Evolutionary conservation across 2,888 invertebrate species (phyloP), one percentile per base, ranked within the genome.

Genomic region (Copidosoma aretas): DNA sequence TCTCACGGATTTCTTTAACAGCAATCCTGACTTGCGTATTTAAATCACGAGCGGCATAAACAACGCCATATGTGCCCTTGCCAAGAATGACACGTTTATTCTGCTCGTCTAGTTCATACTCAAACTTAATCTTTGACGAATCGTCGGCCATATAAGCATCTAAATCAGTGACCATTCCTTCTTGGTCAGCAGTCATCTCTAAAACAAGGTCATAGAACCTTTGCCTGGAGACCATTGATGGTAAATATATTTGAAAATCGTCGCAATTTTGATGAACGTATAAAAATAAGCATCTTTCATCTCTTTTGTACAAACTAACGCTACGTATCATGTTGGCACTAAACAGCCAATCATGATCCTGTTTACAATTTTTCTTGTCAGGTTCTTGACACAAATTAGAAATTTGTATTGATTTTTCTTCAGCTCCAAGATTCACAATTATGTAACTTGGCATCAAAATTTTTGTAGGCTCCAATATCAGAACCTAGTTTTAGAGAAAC

Each of bases 211-310:
- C 92, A 82, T 94, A 93, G 78, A 97, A 91, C 70, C 91, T 88
- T 80, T 94, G 91, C 70, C 94, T 88, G 81, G 93, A 94, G 56
- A 89, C 88, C 73, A 92, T 90, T 1, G 98, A 97, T 1, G 99
- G 97, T 77, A 99, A 92, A 84, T 93, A 97, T 85, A 99, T 95
- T 89, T 98, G 98, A 86, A 99, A 99, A 85, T 98, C 98, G 80
- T 98, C 97, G 0, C 97, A 97, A 84, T 98, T 98, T 84, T 97
- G 94, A 83, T 96, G 94, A 46, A 99, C 98, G 84, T 99, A 99
- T 0, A 99, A 87, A 84, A 98, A 98, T 15, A 98, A 88, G 74
- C 97, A 97, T 21, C 98, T 88, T 80, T 97, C 95, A 84, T 99
- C 98, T 53, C 97, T 89, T 84, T 97, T 98, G 85, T 97, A 98